Base-by-base conservation (phyloP, 53 echinoderm and acorn worm genomes). In the Zoroaster sp. region DNA sequence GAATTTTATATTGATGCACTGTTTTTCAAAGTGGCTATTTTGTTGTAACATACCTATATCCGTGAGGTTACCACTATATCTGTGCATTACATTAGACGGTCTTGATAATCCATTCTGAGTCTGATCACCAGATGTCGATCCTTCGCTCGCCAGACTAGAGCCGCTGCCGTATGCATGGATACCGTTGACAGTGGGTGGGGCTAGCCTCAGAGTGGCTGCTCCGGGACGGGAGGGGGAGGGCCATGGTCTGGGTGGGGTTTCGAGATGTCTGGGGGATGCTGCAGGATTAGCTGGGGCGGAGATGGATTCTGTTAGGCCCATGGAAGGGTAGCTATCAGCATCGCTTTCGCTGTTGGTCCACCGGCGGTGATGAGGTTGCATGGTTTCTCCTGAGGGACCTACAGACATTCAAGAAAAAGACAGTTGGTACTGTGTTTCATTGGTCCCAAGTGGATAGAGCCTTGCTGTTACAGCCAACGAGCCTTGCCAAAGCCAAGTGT, bases 371-470 rank as follows among this genome's bases (percentile, higher is more conserved):
- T 96, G 96, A 14, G 91, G 74, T 70, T 96, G 96, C 11, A 94
- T 72, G 42, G 93, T 87, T 59, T 94, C 94, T n/a, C 96, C 96
- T 30, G 86, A 53, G n/a, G 94, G 94, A 73, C 96, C 96, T 96
- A n/a, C 8, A 3, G 18, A 47, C 21, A 17, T 42, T 32, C 35
- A 36, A 13, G 35, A 39, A 72, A 30, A 2, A 59, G 39, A 33
- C 39, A 15, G 39, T 15, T 7, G 47, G 17, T 51, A 30, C 5
- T n/a, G n/a, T n/a, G n/a, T n/a, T n/a, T n/a, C n/a, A n/a, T n/a
- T n/a, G n/a, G n/a, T n/a, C n/a, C n/a, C n/a, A n/a, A n/a, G n/a
- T n/a, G n/a, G n/a, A n/a, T n/a, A n/a, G n/a, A n/a, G n/a, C n/a
- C n/a, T n/a, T n/a, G n/a, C n/a, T n/a, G n/a, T n/a, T n/a, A n/a